A percentile compares a stretch with the other conserved stretches of the same genome.
These are phyloP conservation scores for Carterocephalus palaemon DNA, from an alignment of 2,888 invertebrate genomes.

Conservation along the genomic window DNA sequence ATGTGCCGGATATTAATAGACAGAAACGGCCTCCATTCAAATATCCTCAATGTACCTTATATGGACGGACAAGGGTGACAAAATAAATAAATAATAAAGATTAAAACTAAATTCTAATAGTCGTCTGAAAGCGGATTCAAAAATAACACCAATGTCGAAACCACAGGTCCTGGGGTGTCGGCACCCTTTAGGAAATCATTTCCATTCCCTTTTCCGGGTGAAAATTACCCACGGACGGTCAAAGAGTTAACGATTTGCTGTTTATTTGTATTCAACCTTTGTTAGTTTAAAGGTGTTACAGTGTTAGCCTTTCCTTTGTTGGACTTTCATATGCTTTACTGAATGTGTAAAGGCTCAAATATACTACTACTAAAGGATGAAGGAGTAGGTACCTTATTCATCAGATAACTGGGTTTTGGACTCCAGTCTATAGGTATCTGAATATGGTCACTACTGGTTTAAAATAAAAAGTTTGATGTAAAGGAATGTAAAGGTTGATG, in stretches of 20 bases:
- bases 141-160: constrained; percentile 18
- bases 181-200: constrained; percentile 69
- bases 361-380: no score
- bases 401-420: neutral
- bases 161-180: constrained; percentile 41
- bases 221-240: constrained; percentile 76
- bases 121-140: constrained; percentile 12
- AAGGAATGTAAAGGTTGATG: no score
- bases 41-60: no score
- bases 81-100: constrained; percentile 2
- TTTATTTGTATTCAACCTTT: constrained; percentile 77
- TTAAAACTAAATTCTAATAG: constrained; percentile 12
- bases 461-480: no score
- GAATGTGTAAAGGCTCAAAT: constrained; percentile 18
- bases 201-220: constrained; percentile 74
- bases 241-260: constrained; percentile 77
- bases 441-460: no score
- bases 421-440: no score
- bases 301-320: constrained; percentile 74
- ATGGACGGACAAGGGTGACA: constrained; percentile 18
- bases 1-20: no score
- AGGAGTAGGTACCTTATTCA: constrained; percentile 10
- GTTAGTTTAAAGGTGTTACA: constrained; percentile 76
- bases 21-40: no score
- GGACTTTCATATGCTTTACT: constrained; percentile 61